These are phyloP conservation scores for Caradrina clavipalpis DNA, from an alignment of 2,888 invertebrate species.

Conservation along the genomic window DNA sequence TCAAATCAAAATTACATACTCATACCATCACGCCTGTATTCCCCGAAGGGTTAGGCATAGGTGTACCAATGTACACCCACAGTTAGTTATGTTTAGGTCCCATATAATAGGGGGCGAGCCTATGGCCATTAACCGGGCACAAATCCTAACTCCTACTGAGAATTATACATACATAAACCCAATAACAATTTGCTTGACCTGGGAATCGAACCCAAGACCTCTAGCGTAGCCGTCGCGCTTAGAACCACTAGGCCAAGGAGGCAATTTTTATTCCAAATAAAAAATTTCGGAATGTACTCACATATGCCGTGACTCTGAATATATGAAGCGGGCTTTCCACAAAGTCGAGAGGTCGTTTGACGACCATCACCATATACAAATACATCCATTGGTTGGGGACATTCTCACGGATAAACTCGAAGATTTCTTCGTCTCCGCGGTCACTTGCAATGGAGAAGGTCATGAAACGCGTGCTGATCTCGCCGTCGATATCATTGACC, in stretches of 20 bases:
- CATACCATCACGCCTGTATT: no score
- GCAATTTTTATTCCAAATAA: neutral
- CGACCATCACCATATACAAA: conserved; percentile 80
- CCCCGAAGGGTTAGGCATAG: no score
- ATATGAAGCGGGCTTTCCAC: conserved; percentile 89
- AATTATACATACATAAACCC: no score
- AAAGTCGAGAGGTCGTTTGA: conserved; percentile 80
- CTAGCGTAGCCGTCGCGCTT: no score
- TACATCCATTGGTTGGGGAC: conserved; percentile 71
- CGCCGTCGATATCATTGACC: conserved; percentile 84
- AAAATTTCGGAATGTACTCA: conserved; percentile 74
- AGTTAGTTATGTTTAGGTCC: no score
- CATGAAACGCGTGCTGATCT: conserved; percentile 85
- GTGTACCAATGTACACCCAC: no score
- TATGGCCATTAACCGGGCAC: no score
- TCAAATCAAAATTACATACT: conserved; percentile 13
- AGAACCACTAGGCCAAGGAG: no score
- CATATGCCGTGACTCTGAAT: conserved; percentile 89
- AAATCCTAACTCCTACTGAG: no score
- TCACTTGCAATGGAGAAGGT: conserved; percentile 80
- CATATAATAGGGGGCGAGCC: no score
- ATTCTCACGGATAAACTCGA: conserved; percentile 77
- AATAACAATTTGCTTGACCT: no score
- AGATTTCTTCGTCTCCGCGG: conserved; percentile 79
- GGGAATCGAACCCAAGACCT: no score